Conservation (phyloP, 2,888 invertebrate species). For the Trachelus troglodyta region DNA sequence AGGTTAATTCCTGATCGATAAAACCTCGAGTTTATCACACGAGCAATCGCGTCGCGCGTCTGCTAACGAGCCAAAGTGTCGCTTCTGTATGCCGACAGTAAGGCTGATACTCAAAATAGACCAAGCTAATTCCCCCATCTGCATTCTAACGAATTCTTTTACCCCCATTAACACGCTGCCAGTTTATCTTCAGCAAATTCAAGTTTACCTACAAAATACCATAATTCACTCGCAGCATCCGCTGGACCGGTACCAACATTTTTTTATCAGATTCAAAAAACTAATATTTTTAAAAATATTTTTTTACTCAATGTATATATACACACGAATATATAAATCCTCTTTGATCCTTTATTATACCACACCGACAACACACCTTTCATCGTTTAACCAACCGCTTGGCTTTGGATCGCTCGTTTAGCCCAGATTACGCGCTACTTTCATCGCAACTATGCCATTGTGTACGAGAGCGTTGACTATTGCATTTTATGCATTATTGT, state of each 20-base stretch:
- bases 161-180: not conserved
- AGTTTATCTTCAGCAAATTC: not conserved
- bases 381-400: slow-evolving; percentile 26
- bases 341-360: not conserved
- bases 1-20: not conserved
- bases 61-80: not conserved
- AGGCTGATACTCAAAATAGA: not conserved
- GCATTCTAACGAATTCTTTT: not conserved
- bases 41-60: not conserved
- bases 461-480: slow-evolving; percentile 21
- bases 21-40: not conserved
- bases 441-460: slow-evolving; percentile 44
- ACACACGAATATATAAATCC: not conserved
- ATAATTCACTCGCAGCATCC: not conserved
- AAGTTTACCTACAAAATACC: not conserved
- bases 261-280: too few relatives aligned
- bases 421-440: slow-evolving; percentile 41
- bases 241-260: not conserved
- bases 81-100: not conserved
- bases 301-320: not conserved
- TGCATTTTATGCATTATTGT: slow-evolving; percentile 23
- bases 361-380: not conserved
- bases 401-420: slow-evolving; percentile 32
- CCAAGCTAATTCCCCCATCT: not conserved
- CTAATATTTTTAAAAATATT: too few relatives aligned